Conservation (phyloP, 2,797 vertebrate species). For the Rhinatrema bivittatum region DNA sequence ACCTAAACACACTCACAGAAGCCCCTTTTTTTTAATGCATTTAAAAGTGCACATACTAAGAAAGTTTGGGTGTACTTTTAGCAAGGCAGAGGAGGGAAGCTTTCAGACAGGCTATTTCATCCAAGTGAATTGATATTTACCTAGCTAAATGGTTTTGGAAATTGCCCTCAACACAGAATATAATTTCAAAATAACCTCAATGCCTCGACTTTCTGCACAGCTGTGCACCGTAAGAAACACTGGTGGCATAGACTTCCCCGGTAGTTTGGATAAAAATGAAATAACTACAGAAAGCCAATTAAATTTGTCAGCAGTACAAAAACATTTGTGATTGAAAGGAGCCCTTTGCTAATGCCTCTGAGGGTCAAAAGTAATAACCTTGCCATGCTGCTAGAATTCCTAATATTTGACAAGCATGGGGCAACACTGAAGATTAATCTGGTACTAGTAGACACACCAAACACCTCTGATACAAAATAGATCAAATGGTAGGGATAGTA, state of each 20-base stretch:
- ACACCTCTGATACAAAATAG: conserved; percentile 13
- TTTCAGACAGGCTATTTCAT: too few species aligned
- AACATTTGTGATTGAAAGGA: conserved; percentile 22
- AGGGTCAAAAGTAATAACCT: conserved; percentile 38
- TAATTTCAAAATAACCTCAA: neutral
- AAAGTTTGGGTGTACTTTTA: too few species aligned
- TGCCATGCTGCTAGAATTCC: conserved; percentile 21
- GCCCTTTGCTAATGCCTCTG: conserved; percentile 13
- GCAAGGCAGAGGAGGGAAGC: too few species aligned
- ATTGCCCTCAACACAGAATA: too few species aligned
- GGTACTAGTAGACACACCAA: conserved; percentile 27
- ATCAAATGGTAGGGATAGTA: neutral
- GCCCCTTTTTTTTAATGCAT: too few species aligned
- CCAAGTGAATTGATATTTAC: too few species aligned
- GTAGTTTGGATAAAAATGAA: conserved; percentile 31
- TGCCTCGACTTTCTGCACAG: too few species aligned
- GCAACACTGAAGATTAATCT: conserved; percentile 40
- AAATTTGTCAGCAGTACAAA: conserved; percentile 20
- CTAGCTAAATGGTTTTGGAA: too few species aligned
- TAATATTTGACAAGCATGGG: conserved; percentile 22
- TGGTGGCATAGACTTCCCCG: conserved; percentile 16
- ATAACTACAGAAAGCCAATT: conserved; percentile 27
- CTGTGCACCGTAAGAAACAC: too few species aligned
- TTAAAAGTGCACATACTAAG: too few species aligned
- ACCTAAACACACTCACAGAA: too few species aligned